Evolutionary conservation across 2,888 invertebrate species (phyloP).

Genomic region (Diplolepis rosae): DNA sequence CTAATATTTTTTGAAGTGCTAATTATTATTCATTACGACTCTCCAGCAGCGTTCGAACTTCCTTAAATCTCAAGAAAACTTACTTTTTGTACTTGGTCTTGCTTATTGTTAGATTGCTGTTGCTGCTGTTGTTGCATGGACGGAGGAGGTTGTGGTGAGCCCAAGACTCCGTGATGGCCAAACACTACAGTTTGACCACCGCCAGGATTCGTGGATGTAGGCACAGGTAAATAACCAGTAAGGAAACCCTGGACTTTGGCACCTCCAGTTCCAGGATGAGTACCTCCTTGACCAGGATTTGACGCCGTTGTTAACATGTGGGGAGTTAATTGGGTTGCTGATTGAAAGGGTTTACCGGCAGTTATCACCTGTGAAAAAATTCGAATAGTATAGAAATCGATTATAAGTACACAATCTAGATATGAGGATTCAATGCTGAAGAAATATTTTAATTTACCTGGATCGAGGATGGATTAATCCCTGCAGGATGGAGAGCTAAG

Average conservation of each 20-base stretch:
- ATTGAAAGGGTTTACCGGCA: slow-evolving; percentile 88
- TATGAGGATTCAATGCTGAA: neutral
- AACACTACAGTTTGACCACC: slow-evolving; percentile 83
- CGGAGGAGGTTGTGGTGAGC: slow-evolving; percentile 76
- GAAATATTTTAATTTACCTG: slow-evolving; percentile 75
- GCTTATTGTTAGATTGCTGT: slow-evolving; percentile 68
- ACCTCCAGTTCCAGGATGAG: slow-evolving; percentile 65
- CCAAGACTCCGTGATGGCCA: slow-evolving; percentile 82
- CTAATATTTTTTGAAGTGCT: too few relatives aligned
- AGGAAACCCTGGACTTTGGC: slow-evolving; percentile 75
- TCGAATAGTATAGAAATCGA: neutral
- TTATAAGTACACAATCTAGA: neutral
- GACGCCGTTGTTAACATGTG: slow-evolving; percentile 86
- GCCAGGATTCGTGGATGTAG: slow-evolving; percentile 82
- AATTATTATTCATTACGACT: too few relatives aligned
- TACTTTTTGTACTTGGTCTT: slow-evolving; percentile 71
- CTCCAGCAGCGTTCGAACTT: too few relatives aligned
- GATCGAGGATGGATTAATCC: slow-evolving; percentile 85
- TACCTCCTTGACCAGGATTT: slow-evolving; percentile 66
- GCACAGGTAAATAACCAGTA: slow-evolving; percentile 85
- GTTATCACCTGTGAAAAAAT: slow-evolving; percentile 81
- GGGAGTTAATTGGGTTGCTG: slow-evolving; percentile 82
- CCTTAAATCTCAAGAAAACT: neutral
- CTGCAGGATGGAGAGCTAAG: slow-evolving; percentile 83
- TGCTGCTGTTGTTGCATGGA: slow-evolving; percentile 67